Evolutionary conservation across 2,113 vertebrate genomes (phyloP), one percentile per base, ranked within the genome.

Genomic region (Herpailurus yagouaroundi): DNA sequence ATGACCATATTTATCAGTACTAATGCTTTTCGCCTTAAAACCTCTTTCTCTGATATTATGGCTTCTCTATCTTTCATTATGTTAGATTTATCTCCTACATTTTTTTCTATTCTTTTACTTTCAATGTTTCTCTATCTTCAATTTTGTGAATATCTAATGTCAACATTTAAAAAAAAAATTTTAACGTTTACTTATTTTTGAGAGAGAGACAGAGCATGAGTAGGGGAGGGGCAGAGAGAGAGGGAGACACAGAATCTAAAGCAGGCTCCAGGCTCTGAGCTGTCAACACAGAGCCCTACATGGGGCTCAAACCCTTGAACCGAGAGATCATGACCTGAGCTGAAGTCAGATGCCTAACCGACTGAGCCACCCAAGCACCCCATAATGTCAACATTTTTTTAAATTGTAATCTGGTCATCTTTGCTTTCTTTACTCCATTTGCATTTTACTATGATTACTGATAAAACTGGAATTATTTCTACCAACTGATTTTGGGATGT

Each of bases 11-110:
- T 85, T 96, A 55, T 93, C 48, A 76, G 11, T 69, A 81, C 33
- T 64, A 81, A 48, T 52, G 29, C 19, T 63, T 94, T 96, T 92
- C 89, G 79, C 48, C 38, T 68, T 79, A 89, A 81, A 84, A 60
- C 74, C 21, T 81, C 7, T 85, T 92, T 96, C 60, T 76, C 33
- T 90, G 73, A 63, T 95, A 55, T 18, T 85, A 60, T 33, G 74
- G 5, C 36, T 27, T 66, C 57, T 69, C 33, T 38, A 64, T 13
- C 6, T 73, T 80, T 66, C 45, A n/a, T 92, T 96, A 57, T 16
- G 7, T 79, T 94, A 84, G 25, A 77, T 60, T 79, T 91, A 5
- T 38, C 66, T 82, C 29, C 33, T 94, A 82, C 5, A 55, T 92
- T 3, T 11, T 79, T 94, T 86, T 93, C 85, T 92, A 5, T 77